Conservation (phyloP, 2,113 vertebrate species). For the Acrocephalus arundinaceus region DNA sequence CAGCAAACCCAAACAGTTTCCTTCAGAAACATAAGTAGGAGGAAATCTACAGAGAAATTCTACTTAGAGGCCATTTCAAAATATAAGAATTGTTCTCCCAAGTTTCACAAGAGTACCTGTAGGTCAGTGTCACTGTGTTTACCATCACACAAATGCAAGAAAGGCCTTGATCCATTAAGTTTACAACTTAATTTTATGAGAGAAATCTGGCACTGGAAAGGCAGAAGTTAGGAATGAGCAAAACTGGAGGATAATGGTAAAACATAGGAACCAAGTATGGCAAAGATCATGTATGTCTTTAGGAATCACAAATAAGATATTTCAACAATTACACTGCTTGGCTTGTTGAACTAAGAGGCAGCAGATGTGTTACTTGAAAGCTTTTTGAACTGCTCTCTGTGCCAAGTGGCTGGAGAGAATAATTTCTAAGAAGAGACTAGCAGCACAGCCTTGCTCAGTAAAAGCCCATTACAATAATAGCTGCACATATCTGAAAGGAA, state of each 20-base stretch:
- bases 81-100: not conserved
- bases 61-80: not conserved
- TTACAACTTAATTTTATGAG: not conserved
- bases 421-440: conserved; percentile 34
- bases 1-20: not conserved
- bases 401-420: conserved; percentile 22
- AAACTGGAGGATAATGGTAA: not conserved
- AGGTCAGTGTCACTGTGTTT: not conserved
- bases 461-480: conserved; percentile 36
- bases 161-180: not conserved
- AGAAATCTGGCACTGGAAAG: not conserved
- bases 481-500: not conserved
- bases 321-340: not conserved
- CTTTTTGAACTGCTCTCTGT: not conserved
- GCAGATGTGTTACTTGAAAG: not conserved
- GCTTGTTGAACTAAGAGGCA: not conserved
- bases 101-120: not conserved
- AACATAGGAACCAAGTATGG: not conserved
- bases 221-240: not conserved
- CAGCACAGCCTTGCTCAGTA: not conserved
- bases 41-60: not conserved
- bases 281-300: not conserved
- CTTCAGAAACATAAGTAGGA: not conserved
- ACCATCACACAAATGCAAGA: not conserved
- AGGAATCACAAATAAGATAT: not conserved